Evolutionary conservation across 1,140 invertebrate genomes (phyloP).

Genomic region (Megalonaias nervosa): DNA sequence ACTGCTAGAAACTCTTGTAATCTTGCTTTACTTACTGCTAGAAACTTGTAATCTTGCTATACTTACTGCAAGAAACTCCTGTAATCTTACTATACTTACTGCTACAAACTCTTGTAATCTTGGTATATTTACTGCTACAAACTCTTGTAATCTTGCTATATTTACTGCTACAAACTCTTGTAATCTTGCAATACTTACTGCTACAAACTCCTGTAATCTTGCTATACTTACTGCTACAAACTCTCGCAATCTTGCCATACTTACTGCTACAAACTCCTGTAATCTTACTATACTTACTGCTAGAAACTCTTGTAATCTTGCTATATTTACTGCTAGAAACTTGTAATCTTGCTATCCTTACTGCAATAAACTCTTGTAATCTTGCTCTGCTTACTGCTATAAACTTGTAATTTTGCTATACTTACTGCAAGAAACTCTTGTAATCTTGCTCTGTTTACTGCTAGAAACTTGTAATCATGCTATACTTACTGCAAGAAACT

Average conservation of each 20-base stretch:
- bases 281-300: slow-evolving; percentile 81
- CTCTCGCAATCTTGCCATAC: slow-evolving; percentile 69
- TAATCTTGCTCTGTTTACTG: slow-evolving; percentile 97
- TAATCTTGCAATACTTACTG: slow-evolving; percentile 73
- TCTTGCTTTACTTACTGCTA: no score
- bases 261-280: slow-evolving; percentile 96
- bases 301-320: slow-evolving; percentile 64
- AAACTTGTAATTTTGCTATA: no score
- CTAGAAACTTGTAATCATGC: no score
- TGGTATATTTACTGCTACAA: slow-evolving; percentile 87
- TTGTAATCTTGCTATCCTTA: slow-evolving; percentile 89
- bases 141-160: slow-evolving; percentile 95
- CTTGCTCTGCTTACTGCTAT: slow-evolving; percentile 76
- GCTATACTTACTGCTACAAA: slow-evolving; percentile 72
- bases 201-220: slow-evolving; percentile 98
- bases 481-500: no score
- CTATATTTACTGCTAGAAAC: slow-evolving; percentile 85
- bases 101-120: slow-evolving; percentile 99
- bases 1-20: no score
- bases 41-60: no score
- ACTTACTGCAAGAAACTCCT: slow-evolving; percentile 94
- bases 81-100: slow-evolving; percentile 87
- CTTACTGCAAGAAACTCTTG: no score
- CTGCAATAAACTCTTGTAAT: slow-evolving; percentile 98
- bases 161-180: no score